Evolutionary conservation across 2,797 vertebrate species (phyloP), one percentile per base, ranked within the genome.

Genomic region (Betta splendens): DNA sequence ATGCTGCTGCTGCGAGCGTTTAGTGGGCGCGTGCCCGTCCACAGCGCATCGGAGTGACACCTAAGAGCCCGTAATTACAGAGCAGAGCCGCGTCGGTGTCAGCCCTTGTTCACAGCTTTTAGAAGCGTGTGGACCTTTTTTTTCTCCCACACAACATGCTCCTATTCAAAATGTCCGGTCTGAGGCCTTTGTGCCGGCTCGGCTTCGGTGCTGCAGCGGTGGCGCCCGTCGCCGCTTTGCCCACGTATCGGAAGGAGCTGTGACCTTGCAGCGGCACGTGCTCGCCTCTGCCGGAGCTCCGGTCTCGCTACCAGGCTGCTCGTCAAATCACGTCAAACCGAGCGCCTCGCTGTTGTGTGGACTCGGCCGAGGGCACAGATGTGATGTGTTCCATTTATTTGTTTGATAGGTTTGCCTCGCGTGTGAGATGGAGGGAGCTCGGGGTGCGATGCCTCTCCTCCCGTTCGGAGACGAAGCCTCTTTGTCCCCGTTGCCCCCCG

Each of bases 31-130:
- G 29, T 82, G 81, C 70, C 70, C 63, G 58, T 59, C 66, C 50
- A 47, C 59, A 66, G 59, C 72, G 65, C 73, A 59, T 52, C 54
- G 60, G 54, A 58, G 69, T 79, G 85, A 84, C 75, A 78, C 79
- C 71, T 70, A 51, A 85, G 75, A 86, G 79, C 81, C 80, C 73
- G 75, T 86, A 85, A 89, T 88, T 85, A 88, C 75, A 85, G 76
- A 75, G 79, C 57, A 37, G 53, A 47, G 65, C 64, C 53, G 55
- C 45, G 68, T 50, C 53, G 80, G 60, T 75, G 68, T 75, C 78
- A 47, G 68, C 33, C 46, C 42, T 61, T 72, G 72, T 72, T 81
- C 45, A 72, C 29, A 55, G 83, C 75, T 83, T 78, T 86, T 65
- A 60, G 49, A 72, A 64, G 36, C 21, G 46, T 68, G 18, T 29